Base-by-base conservation (phyloP, 2,113 vertebrate genomes). In the Ochotona princeps region DNA sequence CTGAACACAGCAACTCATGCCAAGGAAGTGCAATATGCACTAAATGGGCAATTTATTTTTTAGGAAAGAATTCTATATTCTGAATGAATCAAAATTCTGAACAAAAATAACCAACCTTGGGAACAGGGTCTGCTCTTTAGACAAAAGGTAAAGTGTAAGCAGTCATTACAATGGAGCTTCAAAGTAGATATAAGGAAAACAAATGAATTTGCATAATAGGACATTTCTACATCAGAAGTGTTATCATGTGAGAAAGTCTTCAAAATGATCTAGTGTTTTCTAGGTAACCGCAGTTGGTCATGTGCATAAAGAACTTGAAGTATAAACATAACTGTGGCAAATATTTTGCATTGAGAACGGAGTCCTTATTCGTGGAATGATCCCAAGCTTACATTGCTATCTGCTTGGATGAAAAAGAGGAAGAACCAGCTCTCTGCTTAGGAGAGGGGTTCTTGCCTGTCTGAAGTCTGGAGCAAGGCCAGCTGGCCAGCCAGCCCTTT, bases 41-140 rank as follows among this genome's bases (percentile, higher is more conserved):
- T 51, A 91, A 90, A 73, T 70, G 30, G 69, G 21, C 44, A 65
- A 82, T 95, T 90, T 84, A 81, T 92, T 87, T 90, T 65, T 93
- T 23, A 49, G 18, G 14, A 54, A 69, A 65, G 14, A 91, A 66
- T n/a, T 87, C 23, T 65, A 20, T 28, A 74, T 90, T 61, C 54
- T 26, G 26, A 84, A 89, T 26, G 47, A 81, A 25, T 69, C 93
- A 18, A 89, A 76, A 89, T 30, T 87, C 28, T 72, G 65, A 72
- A 79, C 23, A 26, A 95, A 92, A 90, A 61, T 44, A 44, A n/a
- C 11, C 65, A 6, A 23, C 38, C 18, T 69, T 89, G 74, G 23
- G 4, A 83, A 89, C 23, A 84, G 18, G 15, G 3, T 7, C 38
- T 67, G 21, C 0, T 13, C 70, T 83, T 76, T 54, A 87, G 25